Percentiles rank a stretch among this genome's conserved stretches.
phyloP scores from a whole-genome alignment of 2,797 vertebrate genomes.

The Phalanger gymnotis region DNA sequence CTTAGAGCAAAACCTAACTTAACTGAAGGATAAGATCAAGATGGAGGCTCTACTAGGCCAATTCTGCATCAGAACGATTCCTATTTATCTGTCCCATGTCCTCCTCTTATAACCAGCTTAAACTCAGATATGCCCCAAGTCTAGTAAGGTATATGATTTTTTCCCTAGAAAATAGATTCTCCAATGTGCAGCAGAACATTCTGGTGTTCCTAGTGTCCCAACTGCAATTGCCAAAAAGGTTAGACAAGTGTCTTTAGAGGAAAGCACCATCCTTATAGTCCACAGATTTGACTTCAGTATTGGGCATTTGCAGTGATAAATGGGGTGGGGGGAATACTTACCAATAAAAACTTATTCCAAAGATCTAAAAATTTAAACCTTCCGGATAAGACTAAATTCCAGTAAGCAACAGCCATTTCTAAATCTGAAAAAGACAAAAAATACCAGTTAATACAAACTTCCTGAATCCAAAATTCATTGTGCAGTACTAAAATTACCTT shows the following conservation, averaged over 20 bases:
- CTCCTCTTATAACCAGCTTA: background rate
- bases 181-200: background rate
- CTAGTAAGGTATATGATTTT: background rate
- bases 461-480: background rate
- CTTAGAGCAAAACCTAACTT: background rate
- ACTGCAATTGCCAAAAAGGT: too few species aligned
- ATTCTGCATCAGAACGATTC: background rate
- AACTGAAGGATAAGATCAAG: background rate
- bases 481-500: background rate
- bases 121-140: background rate
- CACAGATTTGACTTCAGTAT: background rate
- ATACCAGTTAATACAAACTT: constrained; percentile 46
- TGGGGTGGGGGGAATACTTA: constrained; percentile 82
- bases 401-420: constrained; percentile 99
- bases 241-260: background rate
- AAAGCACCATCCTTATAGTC: background rate
- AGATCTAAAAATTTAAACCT: constrained; percentile 99
- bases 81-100: background rate
- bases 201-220: background rate
- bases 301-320: background rate
- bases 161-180: background rate
- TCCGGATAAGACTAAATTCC: constrained; percentile 97
- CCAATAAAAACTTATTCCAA: constrained; percentile 98
- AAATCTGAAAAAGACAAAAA: constrained; percentile 89
- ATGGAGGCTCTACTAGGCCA: background rate